Evolutionary conservation across 2,797 vertebrate species (phyloP), one percentile per base, ranked within the genome.

Genomic region (Ceryle rudis): DNA sequence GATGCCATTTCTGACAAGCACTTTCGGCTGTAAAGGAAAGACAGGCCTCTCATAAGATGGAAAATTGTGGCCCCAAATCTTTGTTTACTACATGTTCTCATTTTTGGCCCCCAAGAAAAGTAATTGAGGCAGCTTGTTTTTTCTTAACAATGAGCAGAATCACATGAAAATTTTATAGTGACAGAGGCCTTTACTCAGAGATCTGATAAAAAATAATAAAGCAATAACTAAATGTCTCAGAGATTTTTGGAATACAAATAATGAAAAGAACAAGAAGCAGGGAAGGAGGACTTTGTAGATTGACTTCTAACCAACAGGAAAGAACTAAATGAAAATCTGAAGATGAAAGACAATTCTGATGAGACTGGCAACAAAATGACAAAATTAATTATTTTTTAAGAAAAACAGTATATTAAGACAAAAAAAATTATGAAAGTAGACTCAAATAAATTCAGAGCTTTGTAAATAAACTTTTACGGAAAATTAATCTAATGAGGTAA

Each of bases 1-100:
- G 89, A 94, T 94, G 66, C 62, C 51, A 77, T 89, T 89, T 94
- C 91, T 96, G 94, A 95, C 93, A 95, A 70, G 82, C 52, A 89
- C 86, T 95, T 89, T 74, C 61, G 37, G 13, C 67, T 91, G 55
- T 26, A 90, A 87, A 94, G 71, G 60, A 90, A 93, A 93, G 58
- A 67, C 22, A 41, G 72, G 35, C 69, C 58, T 60, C n/a, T 69
- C 51, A 25, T 28, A 82, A 61, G 81, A 83, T 51, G 42, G 65
- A 94, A 96, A 90, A 87, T 10, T 65, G 15, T 22, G 4, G 14
- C 58, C 44, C 17, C 21, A 39, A 54, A 61, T 25, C 39, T 73
- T 89, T 89, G 42, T 85, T 96, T 82, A 31, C 64, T 81, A 39
- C 25, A 25, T 41, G 23, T 67, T 86, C 19, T 72, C 33, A 60